Evolutionary conservation across 2,888 invertebrate genomes (phyloP).

Genomic region (Leucophenga montana): DNA sequence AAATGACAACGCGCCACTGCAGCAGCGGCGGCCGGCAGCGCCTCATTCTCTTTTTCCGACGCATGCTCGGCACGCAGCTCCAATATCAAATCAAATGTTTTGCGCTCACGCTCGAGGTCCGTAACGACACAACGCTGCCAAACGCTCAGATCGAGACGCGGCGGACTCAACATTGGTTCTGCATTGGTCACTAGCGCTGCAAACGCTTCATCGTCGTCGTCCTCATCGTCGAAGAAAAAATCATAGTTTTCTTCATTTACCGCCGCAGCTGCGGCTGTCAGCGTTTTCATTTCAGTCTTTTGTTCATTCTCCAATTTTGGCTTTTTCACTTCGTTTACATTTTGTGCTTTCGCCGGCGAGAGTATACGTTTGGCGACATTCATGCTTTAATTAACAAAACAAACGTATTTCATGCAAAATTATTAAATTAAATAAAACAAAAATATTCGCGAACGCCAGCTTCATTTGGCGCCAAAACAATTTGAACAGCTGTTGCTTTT

Average conservation of each 20-base stretch:
- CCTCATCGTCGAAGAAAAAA: conserved; percentile 57
- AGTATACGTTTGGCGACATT: conserved; percentile 48
- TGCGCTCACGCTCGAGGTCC: conserved; percentile 52
- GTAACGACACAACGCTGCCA: conserved; percentile 71
- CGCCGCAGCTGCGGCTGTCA: neutral
- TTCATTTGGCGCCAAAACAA: no score
- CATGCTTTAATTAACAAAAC: no score
- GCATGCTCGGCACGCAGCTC: conserved; percentile 43
- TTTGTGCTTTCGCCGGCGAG: conserved; percentile 48
- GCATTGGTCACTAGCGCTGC: conserved; percentile 36
- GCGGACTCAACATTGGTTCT: conserved; percentile 32
- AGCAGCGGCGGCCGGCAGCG: neutral
- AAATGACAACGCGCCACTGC: conserved; percentile 56
- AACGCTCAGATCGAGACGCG: conserved; percentile 61
- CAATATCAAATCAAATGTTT: conserved; percentile 58
- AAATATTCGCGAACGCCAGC: no score
- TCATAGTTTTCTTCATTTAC: conserved; percentile 53
- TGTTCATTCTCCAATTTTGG: neutral
- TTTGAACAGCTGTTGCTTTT: no score
- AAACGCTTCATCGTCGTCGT: conserved; percentile 55
- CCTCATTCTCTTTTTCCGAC: no score
- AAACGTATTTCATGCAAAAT: no score
- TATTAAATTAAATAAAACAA: no score
- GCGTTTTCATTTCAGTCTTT: neutral
- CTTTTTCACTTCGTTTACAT: conserved; percentile 16